phyloP scores from a whole-genome alignment of 2,113 vertebrate genomes.

The Noctilio leporinus region DNA sequence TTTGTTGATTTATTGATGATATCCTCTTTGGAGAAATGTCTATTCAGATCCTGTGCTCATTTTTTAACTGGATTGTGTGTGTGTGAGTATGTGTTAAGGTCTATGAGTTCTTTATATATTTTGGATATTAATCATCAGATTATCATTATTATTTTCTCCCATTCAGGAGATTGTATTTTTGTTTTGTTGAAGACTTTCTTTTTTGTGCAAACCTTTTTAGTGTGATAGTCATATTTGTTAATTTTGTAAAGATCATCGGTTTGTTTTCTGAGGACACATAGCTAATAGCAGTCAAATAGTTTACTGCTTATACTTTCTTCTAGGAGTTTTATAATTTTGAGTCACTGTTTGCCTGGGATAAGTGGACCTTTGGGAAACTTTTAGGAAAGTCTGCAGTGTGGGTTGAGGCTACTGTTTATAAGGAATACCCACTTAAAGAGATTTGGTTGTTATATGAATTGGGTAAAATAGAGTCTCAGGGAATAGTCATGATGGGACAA shows the following conservation, averaged over 20 bases:
- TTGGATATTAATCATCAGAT: background rate
- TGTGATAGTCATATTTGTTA: background rate
- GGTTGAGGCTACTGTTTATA: background rate
- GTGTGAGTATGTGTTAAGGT: background rate
- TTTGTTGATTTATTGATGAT: background rate
- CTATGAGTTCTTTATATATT: background rate
- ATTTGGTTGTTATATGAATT: background rate
- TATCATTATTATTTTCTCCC: background rate
- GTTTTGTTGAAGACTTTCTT: background rate
- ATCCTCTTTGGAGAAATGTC: background rate
- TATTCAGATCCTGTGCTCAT: background rate
- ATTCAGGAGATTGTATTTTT: background rate
- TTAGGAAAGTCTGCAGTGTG: too few relatives aligned
- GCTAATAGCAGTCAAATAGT: background rate
- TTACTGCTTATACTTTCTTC: background rate
- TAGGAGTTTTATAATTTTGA: background rate
- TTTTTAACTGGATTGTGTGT: background rate
- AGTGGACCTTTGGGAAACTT: too few relatives aligned
- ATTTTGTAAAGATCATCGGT: background rate
- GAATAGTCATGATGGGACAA: background rate
- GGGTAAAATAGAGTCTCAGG: background rate
- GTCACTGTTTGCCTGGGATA: too few relatives aligned
- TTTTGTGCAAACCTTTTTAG: background rate
- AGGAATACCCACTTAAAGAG: background rate
- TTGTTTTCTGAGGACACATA: background rate